These are phyloP conservation scores for Allobates femoralis DNA, from an alignment of 2,797 vertebrate species.

Conservation along the genomic window DNA sequence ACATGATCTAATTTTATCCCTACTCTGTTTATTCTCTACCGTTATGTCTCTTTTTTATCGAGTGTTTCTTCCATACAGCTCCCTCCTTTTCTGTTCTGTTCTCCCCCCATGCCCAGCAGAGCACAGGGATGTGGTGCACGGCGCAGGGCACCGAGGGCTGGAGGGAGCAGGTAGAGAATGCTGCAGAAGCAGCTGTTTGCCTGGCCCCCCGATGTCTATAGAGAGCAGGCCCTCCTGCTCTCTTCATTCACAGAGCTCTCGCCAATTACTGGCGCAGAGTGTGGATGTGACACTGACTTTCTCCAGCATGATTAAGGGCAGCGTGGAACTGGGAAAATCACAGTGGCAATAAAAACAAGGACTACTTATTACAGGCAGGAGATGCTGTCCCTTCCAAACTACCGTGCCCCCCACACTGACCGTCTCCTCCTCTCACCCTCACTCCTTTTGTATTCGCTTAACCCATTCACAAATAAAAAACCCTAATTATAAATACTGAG, in stretches of 20 bases:
- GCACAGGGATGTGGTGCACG: conserved; percentile 54
- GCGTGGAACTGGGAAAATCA: conserved; percentile 65
- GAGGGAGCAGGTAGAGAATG: conserved; percentile 49
- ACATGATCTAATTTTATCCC: conserved; percentile 2
- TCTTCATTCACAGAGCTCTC: conserved; percentile 62
- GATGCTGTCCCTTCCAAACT: conserved; percentile 56
- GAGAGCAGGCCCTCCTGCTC: conserved; percentile 60
- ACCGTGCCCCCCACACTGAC: conserved; percentile 52
- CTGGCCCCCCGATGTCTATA: conserved; percentile 61
- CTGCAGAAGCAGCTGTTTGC: conserved; percentile 60
- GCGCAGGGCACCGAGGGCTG: conserved; percentile 58
- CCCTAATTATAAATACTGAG: conserved; percentile 25
- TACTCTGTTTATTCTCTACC: conserved; percentile 8
- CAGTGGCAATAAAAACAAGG: conserved; percentile 64
- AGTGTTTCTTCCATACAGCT: conserved; percentile 18
- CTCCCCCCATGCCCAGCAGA: conserved; percentile 34
- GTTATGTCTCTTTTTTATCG: not conserved
- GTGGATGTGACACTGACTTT: conserved; percentile 63
- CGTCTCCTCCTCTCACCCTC: conserved; percentile 52
- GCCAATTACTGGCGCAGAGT: conserved; percentile 63
- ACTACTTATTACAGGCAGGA: conserved; percentile 63
- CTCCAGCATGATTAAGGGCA: conserved; percentile 62
- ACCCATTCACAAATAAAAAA: conserved; percentile 37
- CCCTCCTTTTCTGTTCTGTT: conserved; percentile 13
- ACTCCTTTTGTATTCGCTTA: conserved; percentile 43